Conservation (phyloP, 2,888 invertebrate genomes). For the Drosophila neoperkinsi region DNA sequence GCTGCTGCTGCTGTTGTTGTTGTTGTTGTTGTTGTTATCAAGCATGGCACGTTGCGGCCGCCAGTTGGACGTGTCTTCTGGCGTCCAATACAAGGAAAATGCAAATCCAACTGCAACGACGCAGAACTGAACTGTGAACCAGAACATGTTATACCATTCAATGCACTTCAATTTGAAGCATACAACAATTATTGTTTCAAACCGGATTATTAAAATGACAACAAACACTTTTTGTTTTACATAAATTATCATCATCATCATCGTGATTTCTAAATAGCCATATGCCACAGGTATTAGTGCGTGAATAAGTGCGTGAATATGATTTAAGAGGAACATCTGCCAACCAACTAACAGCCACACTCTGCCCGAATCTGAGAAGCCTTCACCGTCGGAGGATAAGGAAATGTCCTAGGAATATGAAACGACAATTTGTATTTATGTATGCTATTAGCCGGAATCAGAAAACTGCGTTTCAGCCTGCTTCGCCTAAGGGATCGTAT, state of each 20-base stretch:
- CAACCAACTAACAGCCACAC: not conserved
- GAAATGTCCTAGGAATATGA: not conserved
- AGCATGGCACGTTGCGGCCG: slow-evolving; percentile 31
- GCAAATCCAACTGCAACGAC: slow-evolving; percentile 7
- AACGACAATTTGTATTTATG: not conserved
- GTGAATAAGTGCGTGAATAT: not conserved
- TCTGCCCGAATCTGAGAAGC: not conserved
- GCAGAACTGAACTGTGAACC: not conserved
- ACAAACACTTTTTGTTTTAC: too few relatives aligned
- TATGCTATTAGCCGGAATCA: not conserved
- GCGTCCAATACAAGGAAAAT: slow-evolving; percentile 16
- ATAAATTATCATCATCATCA: not conserved
- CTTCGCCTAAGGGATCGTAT: not conserved
- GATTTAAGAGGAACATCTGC: not conserved
- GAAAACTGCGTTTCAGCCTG: not conserved
- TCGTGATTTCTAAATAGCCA: not conserved
- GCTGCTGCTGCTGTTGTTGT: not conserved
- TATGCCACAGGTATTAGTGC: not conserved
- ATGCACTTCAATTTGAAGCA: not conserved
- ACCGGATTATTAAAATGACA: not conserved
- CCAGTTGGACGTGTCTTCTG: slow-evolving; percentile 16
- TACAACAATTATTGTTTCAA: slow-evolving; percentile 1
- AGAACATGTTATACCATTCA: not conserved
- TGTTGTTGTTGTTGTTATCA: slow-evolving; percentile 15
- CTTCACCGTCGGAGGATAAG: not conserved